A percentile compares a stretch with the other conserved stretches of the same genome.
Conservation (phyloP, 2,888 invertebrate genomes). For the Brenthis daphne region DNA sequence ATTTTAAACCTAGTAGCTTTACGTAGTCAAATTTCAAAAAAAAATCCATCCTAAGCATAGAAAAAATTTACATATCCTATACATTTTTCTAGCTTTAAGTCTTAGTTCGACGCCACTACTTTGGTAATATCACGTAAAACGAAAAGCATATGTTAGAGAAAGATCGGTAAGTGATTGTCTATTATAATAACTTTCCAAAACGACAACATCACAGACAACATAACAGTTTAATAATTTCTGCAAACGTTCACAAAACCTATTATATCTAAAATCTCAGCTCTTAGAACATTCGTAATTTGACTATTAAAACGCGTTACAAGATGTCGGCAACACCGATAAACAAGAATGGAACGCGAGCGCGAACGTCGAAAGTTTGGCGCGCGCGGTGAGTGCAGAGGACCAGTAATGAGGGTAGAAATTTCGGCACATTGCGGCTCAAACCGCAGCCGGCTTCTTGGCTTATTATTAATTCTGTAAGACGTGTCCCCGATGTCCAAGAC, state of each 20-base stretch:
- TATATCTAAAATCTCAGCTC: conserved; percentile 48
- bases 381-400: conserved; percentile 78
- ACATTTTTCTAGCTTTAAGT: too few species aligned
- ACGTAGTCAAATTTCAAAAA: too few species aligned
- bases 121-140: too few species aligned
- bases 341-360: conserved; percentile 71
- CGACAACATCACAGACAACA: background rate
- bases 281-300: conserved; percentile 72
- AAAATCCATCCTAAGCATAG: too few species aligned
- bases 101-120: too few species aligned
- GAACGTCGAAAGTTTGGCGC: conserved; percentile 73
- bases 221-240: conserved; percentile 1
- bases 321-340: conserved; percentile 77
- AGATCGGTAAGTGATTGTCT: too few species aligned
- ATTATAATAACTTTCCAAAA: background rate
- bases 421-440: conserved; percentile 79
- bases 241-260: conserved; percentile 6
- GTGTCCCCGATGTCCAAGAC: conserved; percentile 83
- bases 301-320: conserved; percentile 76
- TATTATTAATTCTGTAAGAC: conserved; percentile 84
- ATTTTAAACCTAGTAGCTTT: too few species aligned
- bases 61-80: too few species aligned
- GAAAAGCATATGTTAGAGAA: too few species aligned
- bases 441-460: conserved; percentile 80
- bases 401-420: conserved; percentile 81